These are phyloP conservation scores for Nomada fabriciana DNA, from an alignment of 2,888 invertebrate genomes.

Conservation along the genomic window DNA sequence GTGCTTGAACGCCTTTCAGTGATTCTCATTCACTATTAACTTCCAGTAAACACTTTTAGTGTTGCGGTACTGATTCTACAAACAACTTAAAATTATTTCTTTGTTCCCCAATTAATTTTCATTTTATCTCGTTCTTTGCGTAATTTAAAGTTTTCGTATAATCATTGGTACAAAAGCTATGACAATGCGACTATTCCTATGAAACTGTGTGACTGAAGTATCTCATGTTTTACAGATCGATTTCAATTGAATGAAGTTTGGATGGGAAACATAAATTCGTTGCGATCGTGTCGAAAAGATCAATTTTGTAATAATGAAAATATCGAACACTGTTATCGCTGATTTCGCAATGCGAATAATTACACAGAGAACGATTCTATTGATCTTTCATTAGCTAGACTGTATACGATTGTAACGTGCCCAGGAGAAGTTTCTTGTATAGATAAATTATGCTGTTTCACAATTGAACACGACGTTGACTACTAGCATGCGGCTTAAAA, in stretches of 20 bases:
- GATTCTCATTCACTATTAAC: conserved; percentile 66
- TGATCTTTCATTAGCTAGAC: conserved; percentile 37
- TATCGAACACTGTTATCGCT: not conserved
- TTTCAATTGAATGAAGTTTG: not conserved
- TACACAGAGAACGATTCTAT: conserved; percentile 31
- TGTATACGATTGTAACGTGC: conserved; percentile 7
- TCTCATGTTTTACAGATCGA: not conserved
- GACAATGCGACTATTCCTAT: too few species aligned
- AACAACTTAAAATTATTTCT: not conserved
- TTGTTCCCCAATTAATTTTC: not conserved
- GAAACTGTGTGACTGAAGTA: not conserved
- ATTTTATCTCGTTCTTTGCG: not conserved
- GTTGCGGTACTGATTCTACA: not conserved
- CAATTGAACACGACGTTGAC: conserved; percentile 23
- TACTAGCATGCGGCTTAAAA: conserved; percentile 21
- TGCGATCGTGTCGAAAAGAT: not conserved
- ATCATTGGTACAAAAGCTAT: not conserved
- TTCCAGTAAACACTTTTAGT: not conserved
- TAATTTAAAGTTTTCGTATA: not conserved
- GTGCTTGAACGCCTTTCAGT: conserved; percentile 71
- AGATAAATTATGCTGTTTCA: conserved; percentile 46
- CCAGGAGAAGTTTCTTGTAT: conserved; percentile 32
- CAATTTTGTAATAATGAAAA: not conserved
- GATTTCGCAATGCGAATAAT: conserved; percentile 50
- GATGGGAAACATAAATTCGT: too few species aligned